Evolutionary conservation across 2,113 vertebrate species (phyloP).

Genomic region (Petromus typicus): DNA sequence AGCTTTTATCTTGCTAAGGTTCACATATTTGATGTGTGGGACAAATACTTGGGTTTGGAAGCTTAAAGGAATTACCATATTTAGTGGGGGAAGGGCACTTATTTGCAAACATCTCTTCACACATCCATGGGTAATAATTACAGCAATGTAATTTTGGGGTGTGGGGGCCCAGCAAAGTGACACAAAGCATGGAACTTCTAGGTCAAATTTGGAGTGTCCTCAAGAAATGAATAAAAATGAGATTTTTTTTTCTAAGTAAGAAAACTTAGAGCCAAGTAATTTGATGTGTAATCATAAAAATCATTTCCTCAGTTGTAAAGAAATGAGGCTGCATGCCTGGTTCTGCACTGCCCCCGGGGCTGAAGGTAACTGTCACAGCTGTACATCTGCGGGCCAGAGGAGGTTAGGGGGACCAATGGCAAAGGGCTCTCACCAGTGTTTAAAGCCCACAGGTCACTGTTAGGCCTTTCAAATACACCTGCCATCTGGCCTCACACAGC

Average conservation of each 20-base stretch:
- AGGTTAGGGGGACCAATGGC: background rate
- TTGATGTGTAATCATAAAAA: constrained; percentile 37
- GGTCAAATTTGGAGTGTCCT: background rate
- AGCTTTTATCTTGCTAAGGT: constrained; percentile 84
- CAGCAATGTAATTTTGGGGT: constrained; percentile 47
- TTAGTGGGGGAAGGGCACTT: constrained; percentile 35
- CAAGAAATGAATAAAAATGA: background rate
- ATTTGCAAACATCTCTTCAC: constrained; percentile 69
- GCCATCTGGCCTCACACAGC: constrained; percentile 72
- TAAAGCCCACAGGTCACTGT: constrained; percentile 46
- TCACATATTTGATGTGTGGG: constrained; percentile 81
- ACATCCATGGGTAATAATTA: constrained; percentile 55
- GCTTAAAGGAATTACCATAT: constrained; percentile 74
- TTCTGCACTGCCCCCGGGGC: background rate
- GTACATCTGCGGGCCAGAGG: background rate
- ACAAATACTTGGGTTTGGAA: constrained; percentile 78
- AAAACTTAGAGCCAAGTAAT: constrained; percentile 10
- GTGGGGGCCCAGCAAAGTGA: background rate
- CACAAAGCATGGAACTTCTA: background rate
- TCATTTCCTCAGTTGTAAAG: constrained; percentile 27
- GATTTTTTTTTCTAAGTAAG: constrained; percentile 22
- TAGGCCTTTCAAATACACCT: constrained; percentile 60
- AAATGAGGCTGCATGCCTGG: constrained; percentile 53
- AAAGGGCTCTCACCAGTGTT: background rate
- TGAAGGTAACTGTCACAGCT: background rate